A percentile compares a stretch with the other conserved stretches of the same genome.
These are phyloP conservation scores for Eubucco bourcierii DNA, from an alignment of 2,113 vertebrate genomes.

Conservation along the genomic window DNA sequence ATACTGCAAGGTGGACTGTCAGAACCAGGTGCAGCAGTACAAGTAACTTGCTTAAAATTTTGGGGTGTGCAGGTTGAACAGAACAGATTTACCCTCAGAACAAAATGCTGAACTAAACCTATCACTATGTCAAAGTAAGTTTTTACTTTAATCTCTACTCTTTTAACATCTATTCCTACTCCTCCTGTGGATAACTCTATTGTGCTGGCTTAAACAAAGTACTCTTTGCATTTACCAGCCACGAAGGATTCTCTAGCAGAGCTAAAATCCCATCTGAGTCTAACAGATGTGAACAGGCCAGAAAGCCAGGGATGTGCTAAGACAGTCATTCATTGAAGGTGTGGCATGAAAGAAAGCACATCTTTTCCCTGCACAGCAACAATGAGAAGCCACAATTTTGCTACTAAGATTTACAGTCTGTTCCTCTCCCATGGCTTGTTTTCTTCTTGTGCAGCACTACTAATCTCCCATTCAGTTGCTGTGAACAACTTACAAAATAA, in stretches of 20 bases:
- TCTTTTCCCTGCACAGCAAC: neutral
- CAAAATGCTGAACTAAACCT: neutral
- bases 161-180: neutral
- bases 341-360: neutral
- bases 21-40: neutral
- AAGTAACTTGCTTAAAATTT: neutral
- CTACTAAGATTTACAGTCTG: neutral
- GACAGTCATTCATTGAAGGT: neutral
- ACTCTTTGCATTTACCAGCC: neutral
- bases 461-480: neutral
- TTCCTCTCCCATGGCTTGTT: fast-evolving
- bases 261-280: neutral
- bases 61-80: neutral
- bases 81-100: neutral
- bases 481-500: neutral
- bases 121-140: neutral
- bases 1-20: neutral
- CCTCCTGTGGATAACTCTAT: neutral
- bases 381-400: neutral
- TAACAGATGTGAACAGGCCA: neutral
- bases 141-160: neutral
- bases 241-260: neutral
- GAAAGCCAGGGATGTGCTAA: neutral
- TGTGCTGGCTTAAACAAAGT: neutral
- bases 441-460: neutral